Evolutionary conservation across 2,888 invertebrate species (phyloP).

Genomic region (Lepidocyrtoides sp.): DNA sequence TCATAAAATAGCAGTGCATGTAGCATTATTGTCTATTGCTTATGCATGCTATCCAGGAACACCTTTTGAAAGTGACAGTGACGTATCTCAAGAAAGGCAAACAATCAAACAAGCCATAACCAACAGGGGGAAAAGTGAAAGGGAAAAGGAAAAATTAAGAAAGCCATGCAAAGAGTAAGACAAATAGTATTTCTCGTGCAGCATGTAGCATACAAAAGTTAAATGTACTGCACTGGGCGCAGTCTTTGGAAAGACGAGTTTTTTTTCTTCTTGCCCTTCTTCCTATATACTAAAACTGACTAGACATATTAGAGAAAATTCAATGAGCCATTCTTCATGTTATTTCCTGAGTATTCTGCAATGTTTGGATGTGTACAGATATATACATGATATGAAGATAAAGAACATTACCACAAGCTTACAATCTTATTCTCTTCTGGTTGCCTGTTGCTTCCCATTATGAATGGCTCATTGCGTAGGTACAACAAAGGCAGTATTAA

Average conservation of each 20-base stretch:
- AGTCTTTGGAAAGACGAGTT: neutral
- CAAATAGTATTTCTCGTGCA: slow-evolving; percentile 39
- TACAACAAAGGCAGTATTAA: neutral
- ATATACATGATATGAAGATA: neutral
- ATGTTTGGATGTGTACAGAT: neutral
- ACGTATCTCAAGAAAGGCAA: slow-evolving; percentile 70
- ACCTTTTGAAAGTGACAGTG: slow-evolving; percentile 73
- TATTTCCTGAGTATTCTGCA: too few species aligned
- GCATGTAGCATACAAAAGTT: neutral
- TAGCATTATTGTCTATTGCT: too few species aligned
- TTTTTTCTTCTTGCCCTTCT: too few species aligned
- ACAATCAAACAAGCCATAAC: slow-evolving; percentile 61
- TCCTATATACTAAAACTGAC: neutral
- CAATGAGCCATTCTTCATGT: neutral
- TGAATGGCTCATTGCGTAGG: slow-evolving; percentile 49
- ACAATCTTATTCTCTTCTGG: neutral
- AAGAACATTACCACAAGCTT: neutral
- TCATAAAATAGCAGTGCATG: slow-evolving; percentile 1
- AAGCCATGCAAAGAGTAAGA: slow-evolving; percentile 45
- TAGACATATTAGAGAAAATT: neutral
- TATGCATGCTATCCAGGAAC: slow-evolving; percentile 34
- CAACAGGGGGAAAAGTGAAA: slow-evolving; percentile 23
- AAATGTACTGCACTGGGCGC: neutral
- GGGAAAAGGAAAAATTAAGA: slow-evolving; percentile 50
- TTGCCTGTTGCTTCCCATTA: slow-evolving; percentile 55